These are phyloP conservation scores for Macaria notata DNA, from an alignment of 2,888 invertebrate genomes.

Conservation along the genomic window DNA sequence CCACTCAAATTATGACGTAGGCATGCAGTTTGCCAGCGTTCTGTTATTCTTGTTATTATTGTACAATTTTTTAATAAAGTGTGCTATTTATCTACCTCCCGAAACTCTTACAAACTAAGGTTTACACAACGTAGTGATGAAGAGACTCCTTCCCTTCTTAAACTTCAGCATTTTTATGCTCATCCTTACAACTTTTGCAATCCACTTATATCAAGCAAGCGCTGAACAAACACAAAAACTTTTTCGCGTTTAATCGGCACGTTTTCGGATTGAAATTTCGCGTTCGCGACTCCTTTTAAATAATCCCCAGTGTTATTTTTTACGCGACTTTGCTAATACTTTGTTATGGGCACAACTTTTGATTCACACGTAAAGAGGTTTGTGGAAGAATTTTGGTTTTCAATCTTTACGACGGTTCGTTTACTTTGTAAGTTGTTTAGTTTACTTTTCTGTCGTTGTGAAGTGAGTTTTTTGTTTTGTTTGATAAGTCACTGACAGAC, in stretches of 20 bases:
- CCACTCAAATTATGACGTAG: too few species aligned
- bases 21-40: too few species aligned
- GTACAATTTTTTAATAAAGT: too few species aligned
- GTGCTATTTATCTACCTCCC: too few species aligned
- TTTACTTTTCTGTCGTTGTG: too few species aligned
- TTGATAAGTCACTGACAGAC: too few species aligned
- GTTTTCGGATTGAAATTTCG: constrained; percentile 76
- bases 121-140: constrained; percentile 16
- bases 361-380: constrained; percentile 20
- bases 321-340: constrained; percentile 25
- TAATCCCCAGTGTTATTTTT: constrained; percentile 64
- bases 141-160: constrained; percentile 52
- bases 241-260: constrained; percentile 76
- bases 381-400: background rate
- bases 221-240: constrained; percentile 80
- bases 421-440: too few species aligned
- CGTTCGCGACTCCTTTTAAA: constrained; percentile 66
- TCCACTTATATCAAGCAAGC: constrained; percentile 81
- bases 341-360: constrained; percentile 11
- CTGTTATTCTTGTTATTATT: too few species aligned
- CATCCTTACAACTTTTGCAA: constrained; percentile 80
- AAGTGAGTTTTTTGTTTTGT: too few species aligned
- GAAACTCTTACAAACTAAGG: background rate
- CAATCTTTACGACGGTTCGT: constrained; percentile 2
- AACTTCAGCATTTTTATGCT: constrained; percentile 76